Evolutionary conservation across 2,113 vertebrate species (phyloP).

Genomic region (Thalassoma bifasciatum): DNA sequence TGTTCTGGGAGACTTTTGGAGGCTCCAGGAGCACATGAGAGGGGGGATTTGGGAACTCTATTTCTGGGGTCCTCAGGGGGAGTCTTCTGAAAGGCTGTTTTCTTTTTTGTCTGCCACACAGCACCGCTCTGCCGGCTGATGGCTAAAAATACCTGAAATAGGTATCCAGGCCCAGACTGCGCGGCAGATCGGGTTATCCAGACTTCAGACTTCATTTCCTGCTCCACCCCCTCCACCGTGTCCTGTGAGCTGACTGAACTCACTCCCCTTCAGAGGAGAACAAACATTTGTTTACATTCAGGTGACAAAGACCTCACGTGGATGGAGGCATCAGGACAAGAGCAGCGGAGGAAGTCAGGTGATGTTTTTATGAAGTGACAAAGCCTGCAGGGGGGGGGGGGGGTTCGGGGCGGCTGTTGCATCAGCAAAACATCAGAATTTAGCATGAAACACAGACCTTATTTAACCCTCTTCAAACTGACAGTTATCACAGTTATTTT

Average conservation of each 20-base stretch:
- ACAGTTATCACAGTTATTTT: not conserved
- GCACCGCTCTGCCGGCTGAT: slow-evolving; percentile 43
- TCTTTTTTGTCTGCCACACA: slow-evolving; percentile 30
- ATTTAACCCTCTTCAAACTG: not conserved
- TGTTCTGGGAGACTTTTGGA: slow-evolving; percentile 54
- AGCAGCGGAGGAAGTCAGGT: not conserved
- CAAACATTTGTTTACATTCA: not conserved
- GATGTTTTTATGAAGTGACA: not conserved
- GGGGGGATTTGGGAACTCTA: slow-evolving; percentile 46
- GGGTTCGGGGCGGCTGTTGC: not conserved
- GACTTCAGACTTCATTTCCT: slow-evolving; percentile 27
- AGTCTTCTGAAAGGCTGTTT: slow-evolving; percentile 46
- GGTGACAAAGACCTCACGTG: not conserved
- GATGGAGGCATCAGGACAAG: not conserved
- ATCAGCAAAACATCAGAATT: not conserved
- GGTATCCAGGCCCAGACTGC: slow-evolving; percentile 26
- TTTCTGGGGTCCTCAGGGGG: slow-evolving; percentile 53
- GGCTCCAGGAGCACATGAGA: slow-evolving; percentile 46
- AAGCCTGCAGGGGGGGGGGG: not conserved
- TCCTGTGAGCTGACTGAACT: not conserved
- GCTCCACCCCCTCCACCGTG: slow-evolving; percentile 1
- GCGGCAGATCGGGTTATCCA: slow-evolving; percentile 41
- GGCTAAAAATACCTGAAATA: slow-evolving; percentile 68
- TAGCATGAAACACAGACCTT: not conserved
- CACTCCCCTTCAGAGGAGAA: not conserved